Evolutionary conservation across 2,113 vertebrate genomes (phyloP).

Genomic region (Nettapus auritus): DNA sequence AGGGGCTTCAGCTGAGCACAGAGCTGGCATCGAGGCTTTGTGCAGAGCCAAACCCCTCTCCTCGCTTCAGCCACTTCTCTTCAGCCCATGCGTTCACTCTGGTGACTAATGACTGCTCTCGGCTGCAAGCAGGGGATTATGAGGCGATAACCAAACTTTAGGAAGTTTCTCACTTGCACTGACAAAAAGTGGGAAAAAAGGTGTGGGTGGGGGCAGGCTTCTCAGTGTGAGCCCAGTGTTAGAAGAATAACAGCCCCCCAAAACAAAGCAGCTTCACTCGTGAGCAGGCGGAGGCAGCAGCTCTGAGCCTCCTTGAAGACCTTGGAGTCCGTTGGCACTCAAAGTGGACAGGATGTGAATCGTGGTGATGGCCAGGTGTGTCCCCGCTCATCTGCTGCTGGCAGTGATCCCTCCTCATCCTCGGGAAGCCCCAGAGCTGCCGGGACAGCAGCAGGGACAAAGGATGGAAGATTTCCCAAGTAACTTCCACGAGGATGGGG

Average conservation of each 20-base stretch:
- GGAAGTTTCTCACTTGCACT: background rate
- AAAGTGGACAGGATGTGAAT: rapidly evolving
- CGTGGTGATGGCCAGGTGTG: rapidly evolving
- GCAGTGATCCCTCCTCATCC: rapidly evolving
- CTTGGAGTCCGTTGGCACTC: background rate
- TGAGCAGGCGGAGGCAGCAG: background rate
- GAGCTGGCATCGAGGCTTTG: background rate
- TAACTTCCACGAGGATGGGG: background rate
- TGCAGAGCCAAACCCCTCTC: background rate
- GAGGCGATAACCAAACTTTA: background rate
- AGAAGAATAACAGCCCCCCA: background rate
- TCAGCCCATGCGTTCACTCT: background rate
- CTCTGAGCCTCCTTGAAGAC: rapidly evolving
- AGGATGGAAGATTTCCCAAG: background rate
- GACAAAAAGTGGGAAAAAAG: background rate
- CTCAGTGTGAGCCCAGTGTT: rapidly evolving
- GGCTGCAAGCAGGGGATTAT: background rate
- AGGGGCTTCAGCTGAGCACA: background rate
- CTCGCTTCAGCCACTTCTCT: background rate
- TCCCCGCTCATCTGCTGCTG: rapidly evolving
- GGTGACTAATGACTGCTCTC: background rate
- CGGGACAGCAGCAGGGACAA: rapidly evolving
- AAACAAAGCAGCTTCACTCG: background rate
- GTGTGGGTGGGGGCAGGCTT: background rate
- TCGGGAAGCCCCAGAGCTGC: rapidly evolving